phyloP scores from a whole-genome alignment of 2,797 vertebrate genomes.

The Pangasius krempfi region DNA sequence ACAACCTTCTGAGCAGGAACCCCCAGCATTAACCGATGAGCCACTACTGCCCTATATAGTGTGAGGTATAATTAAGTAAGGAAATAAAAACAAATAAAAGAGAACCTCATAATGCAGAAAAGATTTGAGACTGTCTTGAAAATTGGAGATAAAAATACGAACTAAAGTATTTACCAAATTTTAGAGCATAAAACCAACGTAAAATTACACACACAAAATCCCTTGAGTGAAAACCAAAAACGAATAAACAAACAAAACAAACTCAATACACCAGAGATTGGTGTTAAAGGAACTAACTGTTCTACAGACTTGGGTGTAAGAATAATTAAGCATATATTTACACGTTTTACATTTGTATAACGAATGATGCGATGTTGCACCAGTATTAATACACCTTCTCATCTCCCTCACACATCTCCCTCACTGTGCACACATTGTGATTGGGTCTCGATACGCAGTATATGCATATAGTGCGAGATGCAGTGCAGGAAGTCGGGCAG shows the following conservation, averaged over 20 bases:
- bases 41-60: neutral
- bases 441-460: neutral
- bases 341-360: slow-evolving; percentile 6
- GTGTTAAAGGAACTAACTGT: slow-evolving; percentile 7
- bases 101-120: neutral
- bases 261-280: neutral
- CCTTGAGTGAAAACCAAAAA: neutral
- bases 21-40: too few species aligned
- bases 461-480: neutral
- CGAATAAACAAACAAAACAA: neutral
- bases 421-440: neutral
- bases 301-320: neutral
- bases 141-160: neutral
- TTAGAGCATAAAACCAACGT: neutral
- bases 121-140: neutral
- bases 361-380: neutral
- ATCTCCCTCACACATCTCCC: neutral
- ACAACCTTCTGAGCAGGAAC: too few species aligned
- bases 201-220: neutral
- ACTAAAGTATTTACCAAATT: neutral
- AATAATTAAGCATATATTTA: neutral
- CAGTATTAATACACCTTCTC: neutral
- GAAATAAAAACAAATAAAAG: neutral
- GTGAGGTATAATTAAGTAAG: neutral
- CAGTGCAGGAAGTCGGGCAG: neutral